phyloP scores from a whole-genome alignment of 1,140 invertebrate genomes.

The Aphaenogaster ashmeadi region DNA sequence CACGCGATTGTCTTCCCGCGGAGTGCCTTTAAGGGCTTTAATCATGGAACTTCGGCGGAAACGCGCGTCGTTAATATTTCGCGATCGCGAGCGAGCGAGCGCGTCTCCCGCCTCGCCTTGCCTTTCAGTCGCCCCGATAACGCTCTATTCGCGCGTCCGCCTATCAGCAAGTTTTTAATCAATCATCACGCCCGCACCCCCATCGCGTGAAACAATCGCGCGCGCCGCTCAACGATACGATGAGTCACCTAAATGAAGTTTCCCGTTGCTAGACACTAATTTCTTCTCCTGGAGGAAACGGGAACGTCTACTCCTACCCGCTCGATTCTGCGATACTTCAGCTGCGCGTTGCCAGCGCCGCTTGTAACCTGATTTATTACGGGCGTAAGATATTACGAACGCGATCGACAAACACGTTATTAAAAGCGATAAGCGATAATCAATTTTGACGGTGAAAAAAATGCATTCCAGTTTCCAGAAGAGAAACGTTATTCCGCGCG shows the following conservation, averaged over 20 bases:
- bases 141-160: conserved; percentile 10
- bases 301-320: conserved; percentile 14
- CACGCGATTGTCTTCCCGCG: conserved; percentile 75
- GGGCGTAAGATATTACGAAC: conserved; percentile 33
- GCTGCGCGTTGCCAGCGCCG: neutral
- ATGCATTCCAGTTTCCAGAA: neutral
- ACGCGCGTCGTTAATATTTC: conserved; percentile 62
- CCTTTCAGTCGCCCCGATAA: conserved; percentile 50
- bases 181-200: conserved; percentile 49
- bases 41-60: conserved; percentile 71
- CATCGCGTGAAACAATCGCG: conserved; percentile 61
- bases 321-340: conserved; percentile 31
- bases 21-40: conserved; percentile 68
- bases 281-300: conserved; percentile 39
- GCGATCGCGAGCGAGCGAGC: conserved; percentile 31
- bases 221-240: conserved; percentile 30
- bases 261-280: conserved; percentile 53
- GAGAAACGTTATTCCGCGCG: neutral
- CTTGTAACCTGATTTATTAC: conserved; percentile 52
- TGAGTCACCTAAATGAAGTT: conserved; percentile 62
- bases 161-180: conserved; percentile 63
- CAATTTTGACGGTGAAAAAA: conserved; percentile 14
- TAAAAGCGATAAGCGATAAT: conserved; percentile 47
- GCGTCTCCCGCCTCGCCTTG: neutral
- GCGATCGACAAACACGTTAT: conserved; percentile 34